Conservation (phyloP, 2,797 vertebrate species). For the Yasuhikotakia modesta region DNA sequence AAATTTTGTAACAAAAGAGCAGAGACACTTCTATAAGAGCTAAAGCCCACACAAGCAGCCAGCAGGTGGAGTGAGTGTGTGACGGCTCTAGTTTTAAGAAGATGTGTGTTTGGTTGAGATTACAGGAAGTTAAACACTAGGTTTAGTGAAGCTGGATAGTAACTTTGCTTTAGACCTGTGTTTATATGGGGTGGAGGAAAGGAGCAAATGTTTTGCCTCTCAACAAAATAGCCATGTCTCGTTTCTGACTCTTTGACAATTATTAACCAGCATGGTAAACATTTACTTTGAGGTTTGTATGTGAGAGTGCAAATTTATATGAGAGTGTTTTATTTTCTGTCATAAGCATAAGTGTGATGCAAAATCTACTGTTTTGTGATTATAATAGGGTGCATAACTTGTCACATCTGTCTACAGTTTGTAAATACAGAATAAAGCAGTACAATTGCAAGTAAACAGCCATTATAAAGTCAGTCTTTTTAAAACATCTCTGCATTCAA, state of each 20-base stretch:
- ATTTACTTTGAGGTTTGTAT: constrained; percentile 5
- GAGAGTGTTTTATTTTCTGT: constrained; percentile 1
- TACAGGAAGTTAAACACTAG: constrained; percentile 26
- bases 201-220: background rate
- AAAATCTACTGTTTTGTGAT: background rate
- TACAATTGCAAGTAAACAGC: constrained; percentile 1
- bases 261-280: background rate
- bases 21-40: background rate
- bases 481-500: constrained; percentile 2
- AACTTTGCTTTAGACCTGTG: constrained; percentile 2
- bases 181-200: background rate
- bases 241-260: background rate
- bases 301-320: background rate
- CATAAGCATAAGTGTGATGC: background rate
- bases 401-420: constrained; percentile 18
- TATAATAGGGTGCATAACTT: constrained; percentile 4
- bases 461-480: background rate
- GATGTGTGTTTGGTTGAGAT: constrained; percentile 38
- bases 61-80: constrained; percentile 37
- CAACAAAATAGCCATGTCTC: background rate
- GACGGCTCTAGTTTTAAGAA: background rate
- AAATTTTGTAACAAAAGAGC: constrained; percentile 41
- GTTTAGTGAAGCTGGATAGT: constrained; percentile 16
- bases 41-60: constrained; percentile 30
- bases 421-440: constrained; percentile 1